Conservation (phyloP, 2,797 vertebrate species). For the Tachyglossus aculeatus region DNA sequence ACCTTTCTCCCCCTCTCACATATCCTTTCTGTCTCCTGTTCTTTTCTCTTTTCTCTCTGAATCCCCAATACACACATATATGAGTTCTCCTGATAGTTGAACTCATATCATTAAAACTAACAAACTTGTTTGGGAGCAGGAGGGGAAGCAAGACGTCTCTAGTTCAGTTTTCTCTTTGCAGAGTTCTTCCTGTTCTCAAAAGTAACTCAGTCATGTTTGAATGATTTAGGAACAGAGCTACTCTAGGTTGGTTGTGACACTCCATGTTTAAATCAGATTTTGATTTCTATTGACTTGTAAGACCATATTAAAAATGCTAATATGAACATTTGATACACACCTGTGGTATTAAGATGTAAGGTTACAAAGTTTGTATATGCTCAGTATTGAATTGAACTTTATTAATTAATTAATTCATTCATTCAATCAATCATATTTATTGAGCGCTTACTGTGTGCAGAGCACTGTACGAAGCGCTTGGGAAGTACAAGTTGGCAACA, state of each 20-base stretch:
- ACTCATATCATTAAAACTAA: too few species aligned
- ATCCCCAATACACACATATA: not conserved
- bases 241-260: not conserved
- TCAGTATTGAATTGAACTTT: conserved; percentile 6
- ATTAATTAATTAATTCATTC: too few species aligned
- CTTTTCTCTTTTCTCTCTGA: not conserved
- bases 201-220: not conserved
- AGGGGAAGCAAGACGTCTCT: not conserved
- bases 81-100: too few species aligned
- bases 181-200: not conserved
- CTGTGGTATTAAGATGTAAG: not conserved
- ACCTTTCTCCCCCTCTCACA: not conserved
- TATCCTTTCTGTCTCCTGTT: not conserved
- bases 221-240: not conserved
- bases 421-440: too few species aligned
- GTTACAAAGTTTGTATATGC: not conserved
- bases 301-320: conserved; percentile 2
- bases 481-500: too few species aligned
- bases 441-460: too few species aligned
- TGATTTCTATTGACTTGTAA: not conserved
- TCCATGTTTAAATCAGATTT: not conserved
- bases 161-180: not conserved
- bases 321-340: conserved; percentile 3
- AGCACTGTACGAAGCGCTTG: too few species aligned
- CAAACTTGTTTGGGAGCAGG: not conserved